These are phyloP conservation scores for Bradypodion ventrale DNA, from an alignment of 2,797 vertebrate species.

Conservation along the genomic window DNA sequence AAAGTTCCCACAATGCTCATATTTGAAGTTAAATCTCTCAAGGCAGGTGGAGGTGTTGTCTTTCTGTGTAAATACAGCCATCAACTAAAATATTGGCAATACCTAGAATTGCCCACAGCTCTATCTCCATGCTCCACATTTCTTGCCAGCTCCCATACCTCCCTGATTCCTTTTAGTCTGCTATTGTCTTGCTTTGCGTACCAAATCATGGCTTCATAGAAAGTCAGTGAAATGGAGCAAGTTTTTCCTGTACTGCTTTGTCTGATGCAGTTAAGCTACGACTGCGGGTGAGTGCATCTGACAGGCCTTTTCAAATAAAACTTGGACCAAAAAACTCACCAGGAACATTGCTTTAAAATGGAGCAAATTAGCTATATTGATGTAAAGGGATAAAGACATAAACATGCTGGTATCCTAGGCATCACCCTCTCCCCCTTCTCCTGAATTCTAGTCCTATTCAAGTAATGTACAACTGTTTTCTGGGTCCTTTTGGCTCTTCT, in stretches of 20 bases:
- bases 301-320: background rate
- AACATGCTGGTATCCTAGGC: background rate
- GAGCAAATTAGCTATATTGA: background rate
- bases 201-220: background rate
- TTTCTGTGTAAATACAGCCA: too few relatives aligned
- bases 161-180: background rate
- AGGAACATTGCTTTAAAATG: background rate
- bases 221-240: background rate
- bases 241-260: background rate
- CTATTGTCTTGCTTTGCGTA: background rate
- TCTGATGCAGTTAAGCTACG: background rate
- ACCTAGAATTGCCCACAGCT: too few relatives aligned
- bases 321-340: constrained; percentile 14
- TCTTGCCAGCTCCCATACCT: background rate
- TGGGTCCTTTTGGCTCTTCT: constrained; percentile 43
- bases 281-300: background rate
- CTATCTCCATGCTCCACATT: background rate
- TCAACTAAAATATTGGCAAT: too few relatives aligned
- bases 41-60: too few relatives aligned
- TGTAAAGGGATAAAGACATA: background rate
- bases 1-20: too few relatives aligned
- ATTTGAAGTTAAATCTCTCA: too few relatives aligned
- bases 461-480: constrained; percentile 58
- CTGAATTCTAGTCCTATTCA: constrained; percentile 63
- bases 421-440: constrained; percentile 44